phyloP scores from a whole-genome alignment of 37 sponge, comb jelly and placozoan species.

The Spongilla lacustris region DNA sequence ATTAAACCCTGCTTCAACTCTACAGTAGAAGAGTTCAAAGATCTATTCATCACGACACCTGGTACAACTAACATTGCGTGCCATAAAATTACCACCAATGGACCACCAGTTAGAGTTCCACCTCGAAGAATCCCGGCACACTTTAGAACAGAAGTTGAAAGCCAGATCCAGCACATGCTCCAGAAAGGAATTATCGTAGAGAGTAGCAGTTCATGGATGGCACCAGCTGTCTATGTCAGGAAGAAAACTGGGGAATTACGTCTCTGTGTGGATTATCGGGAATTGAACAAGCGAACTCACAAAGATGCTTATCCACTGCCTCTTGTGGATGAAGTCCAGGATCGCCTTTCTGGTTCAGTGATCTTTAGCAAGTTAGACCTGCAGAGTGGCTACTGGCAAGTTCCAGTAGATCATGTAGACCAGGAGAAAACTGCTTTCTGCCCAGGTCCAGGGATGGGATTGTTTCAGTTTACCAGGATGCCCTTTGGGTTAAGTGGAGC shows the following conservation, averaged over 20 bases:
- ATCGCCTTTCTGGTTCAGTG: conserved; percentile 35
- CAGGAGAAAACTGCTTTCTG: conserved; percentile 48
- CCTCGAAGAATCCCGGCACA: conserved; percentile 47
- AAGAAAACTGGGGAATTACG: conserved; percentile 13
- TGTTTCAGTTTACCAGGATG: conserved; percentile 54
- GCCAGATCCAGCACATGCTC: conserved; percentile 47
- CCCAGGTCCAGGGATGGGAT: conserved; percentile 65
- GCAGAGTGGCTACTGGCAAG: conserved; percentile 59
- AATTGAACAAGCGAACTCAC: neutral
- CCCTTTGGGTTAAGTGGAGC: conserved; percentile 60
- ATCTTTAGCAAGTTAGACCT: conserved; percentile 54
- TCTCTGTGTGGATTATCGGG: conserved; percentile 10
- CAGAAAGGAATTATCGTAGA: conserved; percentile 24
- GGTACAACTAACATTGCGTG: conserved; percentile 27
- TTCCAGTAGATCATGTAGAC: conserved; percentile 52
- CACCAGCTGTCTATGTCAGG: conserved; percentile 23
- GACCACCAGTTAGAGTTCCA: conserved; percentile 30
- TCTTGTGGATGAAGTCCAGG: conserved; percentile 46
- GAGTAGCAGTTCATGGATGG: conserved; percentile 45
- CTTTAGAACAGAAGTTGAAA: conserved; percentile 30
- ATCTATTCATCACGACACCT: conserved; percentile 11
- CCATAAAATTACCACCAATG: conserved; percentile 23
- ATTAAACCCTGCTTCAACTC: too few relatives aligned
- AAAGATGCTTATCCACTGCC: conserved; percentile 40
- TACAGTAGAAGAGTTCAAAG: conserved; percentile 18